Base-by-base conservation (phyloP, 2,888 invertebrate genomes). In the Drosophila ochracea region DNA sequence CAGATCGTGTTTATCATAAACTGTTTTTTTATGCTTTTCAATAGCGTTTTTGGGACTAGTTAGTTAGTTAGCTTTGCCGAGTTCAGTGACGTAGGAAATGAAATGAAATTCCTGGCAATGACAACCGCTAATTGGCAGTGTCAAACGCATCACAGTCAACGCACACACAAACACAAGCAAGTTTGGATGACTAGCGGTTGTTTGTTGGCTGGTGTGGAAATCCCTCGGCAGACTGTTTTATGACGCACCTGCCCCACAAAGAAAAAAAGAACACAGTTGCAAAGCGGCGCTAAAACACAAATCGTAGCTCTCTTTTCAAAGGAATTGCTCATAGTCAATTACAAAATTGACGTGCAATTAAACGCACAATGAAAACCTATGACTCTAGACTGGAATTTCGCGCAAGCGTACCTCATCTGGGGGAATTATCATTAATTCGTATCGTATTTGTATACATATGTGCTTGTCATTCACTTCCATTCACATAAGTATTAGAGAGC, bases 21-120 rank as follows among this genome's bases (percentile, higher is more conserved):
- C 66, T 62, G 54, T 62, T 63, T 49, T 49, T 16, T 25, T 19
- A 21, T 53, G 21, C 21, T 37, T 68, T 33, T 39, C 21, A 33
- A 69, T 50, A 57, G 71, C 82, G 79, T 75, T 84, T 68, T 79
- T 63, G n/a, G 39, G 4, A 16, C 9, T 47, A 39, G 39, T 13
- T 25, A 72, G 71, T 68, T 67, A 73, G 69, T 60, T 66, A 49
- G 50, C 47, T 63, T 37, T 41, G 57, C 25, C 63, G 66, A 67
- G 79, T 82, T 82, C 72, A 78, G 82, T 90, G 91, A 90, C 85
- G 85, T 85, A 86, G 87, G 91, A 89, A 90, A 74, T 86, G 73
- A 65, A 76, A 83, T 76, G 47, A 61, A 80, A 90, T 89, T 86
- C 89, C 84, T 89, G 75, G 49, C 81, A 62, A 74, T 77, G 73